Evolutionary conservation across 2,113 vertebrate species (phyloP).

Genomic region (Falco punctatus): DNA sequence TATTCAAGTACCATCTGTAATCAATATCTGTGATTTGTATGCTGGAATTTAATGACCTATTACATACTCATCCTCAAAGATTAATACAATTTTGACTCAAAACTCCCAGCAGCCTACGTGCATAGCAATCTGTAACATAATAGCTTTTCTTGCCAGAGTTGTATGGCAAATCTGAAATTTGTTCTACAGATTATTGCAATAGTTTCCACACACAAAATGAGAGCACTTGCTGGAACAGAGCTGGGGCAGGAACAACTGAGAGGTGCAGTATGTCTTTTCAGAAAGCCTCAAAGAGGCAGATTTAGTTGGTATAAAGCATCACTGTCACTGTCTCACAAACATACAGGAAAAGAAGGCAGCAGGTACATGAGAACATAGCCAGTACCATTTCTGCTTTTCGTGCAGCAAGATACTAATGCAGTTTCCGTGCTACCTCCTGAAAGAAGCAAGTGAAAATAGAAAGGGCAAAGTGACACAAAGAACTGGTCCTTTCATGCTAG

Average conservation of each 20-base stretch:
- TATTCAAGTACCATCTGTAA: neutral
- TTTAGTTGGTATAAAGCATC: neutral
- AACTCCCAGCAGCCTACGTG: neutral
- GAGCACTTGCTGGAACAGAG: neutral
- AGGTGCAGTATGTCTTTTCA: rapidly evolving
- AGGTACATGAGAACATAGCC: neutral
- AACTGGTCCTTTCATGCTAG: neutral
- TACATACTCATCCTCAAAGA: neutral
- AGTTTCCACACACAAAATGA: neutral
- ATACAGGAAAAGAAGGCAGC: neutral
- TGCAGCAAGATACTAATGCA: neutral
- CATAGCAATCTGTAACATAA: neutral
- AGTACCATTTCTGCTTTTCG: neutral
- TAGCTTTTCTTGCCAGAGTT: neutral
- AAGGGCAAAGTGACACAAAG: neutral
- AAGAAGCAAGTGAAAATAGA: neutral
- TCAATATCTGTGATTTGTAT: neutral
- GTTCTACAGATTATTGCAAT: neutral
- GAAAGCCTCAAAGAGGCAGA: neutral
- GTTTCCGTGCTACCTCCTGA: neutral
- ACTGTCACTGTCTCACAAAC: neutral
- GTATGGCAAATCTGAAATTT: neutral
- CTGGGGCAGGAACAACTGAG: neutral
- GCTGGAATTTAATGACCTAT: neutral
- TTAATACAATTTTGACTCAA: neutral